Evolutionary conservation across 2,113 vertebrate genomes (phyloP).

Genomic region (Phaethon lepturus): DNA sequence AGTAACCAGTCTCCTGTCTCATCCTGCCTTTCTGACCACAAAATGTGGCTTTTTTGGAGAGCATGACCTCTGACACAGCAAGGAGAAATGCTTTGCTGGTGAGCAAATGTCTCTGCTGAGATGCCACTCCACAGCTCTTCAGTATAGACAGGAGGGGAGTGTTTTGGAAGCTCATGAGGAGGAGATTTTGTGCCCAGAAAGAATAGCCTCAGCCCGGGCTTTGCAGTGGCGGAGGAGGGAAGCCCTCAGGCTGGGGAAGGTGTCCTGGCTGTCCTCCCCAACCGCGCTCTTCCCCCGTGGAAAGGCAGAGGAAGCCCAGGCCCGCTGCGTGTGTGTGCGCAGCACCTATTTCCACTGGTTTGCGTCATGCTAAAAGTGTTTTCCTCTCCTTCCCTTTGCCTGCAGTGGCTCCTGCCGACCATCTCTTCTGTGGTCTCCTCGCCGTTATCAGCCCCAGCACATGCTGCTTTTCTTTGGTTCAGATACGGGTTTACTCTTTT

Average conservation of each 20-base stretch:
- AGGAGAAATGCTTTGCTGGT: slow-evolving; percentile 12
- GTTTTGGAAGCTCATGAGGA: background rate
- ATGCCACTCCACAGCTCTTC: background rate
- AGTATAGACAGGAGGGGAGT: background rate
- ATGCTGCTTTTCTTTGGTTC: background rate
- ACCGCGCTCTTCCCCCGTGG: background rate
- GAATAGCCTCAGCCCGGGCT: background rate
- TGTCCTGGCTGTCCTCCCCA: background rate
- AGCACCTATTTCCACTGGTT: background rate
- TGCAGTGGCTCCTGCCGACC: background rate
- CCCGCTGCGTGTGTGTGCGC: fast-evolving
- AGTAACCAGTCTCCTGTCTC: background rate
- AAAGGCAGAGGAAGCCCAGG: background rate
- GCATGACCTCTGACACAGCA: background rate
- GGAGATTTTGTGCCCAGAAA: background rate
- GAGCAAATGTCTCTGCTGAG: slow-evolving; percentile 9
- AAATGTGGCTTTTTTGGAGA: background rate
- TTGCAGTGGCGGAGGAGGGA: background rate
- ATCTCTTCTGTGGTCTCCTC: background rate
- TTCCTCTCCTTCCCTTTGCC: background rate
- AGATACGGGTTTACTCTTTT: background rate
- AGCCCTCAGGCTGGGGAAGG: background rate
- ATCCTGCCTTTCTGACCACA: slow-evolving; percentile 32
- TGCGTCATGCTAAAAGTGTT: background rate
- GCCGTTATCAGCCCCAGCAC: background rate